Evolutionary conservation across 2,113 vertebrate species (phyloP), one percentile per base, ranked within the genome.

Genomic region (Irena cyanogastra): DNA sequence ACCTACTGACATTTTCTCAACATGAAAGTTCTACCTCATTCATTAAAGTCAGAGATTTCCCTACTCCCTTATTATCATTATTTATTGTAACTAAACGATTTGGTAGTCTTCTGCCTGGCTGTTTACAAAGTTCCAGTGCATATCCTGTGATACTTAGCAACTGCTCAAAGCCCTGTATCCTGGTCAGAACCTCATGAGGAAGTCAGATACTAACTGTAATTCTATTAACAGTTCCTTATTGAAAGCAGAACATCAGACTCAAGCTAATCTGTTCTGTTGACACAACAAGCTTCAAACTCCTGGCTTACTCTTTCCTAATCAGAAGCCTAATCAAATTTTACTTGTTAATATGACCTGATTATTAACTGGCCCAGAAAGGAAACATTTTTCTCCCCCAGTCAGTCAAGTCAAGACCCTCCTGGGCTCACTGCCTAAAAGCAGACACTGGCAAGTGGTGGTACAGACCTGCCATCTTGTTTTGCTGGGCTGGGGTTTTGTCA

Each of bases 251-350:
- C 9, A 2, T 71, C 82, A 84, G 78, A 69, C 79, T 81, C 90
- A 45, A 86, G 63, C 60, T 94, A 86, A 92, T 92, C 39, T 87
- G 45, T 79, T 94, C 87, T 83, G 81, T 91, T 96, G 94, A 96
- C 87, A 93, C 92, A 96, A 89, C 75, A 86, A 91, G 91, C 80
- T 80, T 85, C 94, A 78, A 89, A 78, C 66, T 94, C 57, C 78
- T 76, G 87, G 52, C 53, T 68, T 84, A 52, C 44, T 80, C 54
- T 75, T 91, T 68, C 87, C 83, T 93, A 86, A 92, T 95, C 90
- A 93, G 91, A 78, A 95, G 30, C 24, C 74, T 96, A 94, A 97
- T 95, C 78, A 90, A 81, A 92, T 97, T 93, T 81, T 90, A 90
- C 56, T 78, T 87, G 78, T 85, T 91, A 87, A 92, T 87, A 83